phyloP scores from a whole-genome alignment of 1,140 invertebrate genomes.

The Ectropis grisescens region DNA sequence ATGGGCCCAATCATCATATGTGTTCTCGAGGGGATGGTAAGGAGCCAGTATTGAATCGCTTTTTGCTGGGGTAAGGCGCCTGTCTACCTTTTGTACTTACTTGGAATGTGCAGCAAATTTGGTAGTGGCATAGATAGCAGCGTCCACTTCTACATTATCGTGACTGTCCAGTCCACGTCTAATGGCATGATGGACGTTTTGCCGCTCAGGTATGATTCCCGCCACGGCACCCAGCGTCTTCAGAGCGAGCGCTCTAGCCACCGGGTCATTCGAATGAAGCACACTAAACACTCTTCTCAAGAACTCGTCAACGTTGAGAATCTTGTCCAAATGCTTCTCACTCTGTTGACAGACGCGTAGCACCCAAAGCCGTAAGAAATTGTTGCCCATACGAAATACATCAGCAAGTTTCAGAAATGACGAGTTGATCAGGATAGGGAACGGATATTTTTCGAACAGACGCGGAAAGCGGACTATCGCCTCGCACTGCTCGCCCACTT shows the following conservation, averaged over 20 bases:
- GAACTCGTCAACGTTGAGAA: slow-evolving; percentile 96
- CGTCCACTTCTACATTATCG: slow-evolving; percentile 95
- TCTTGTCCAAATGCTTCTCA: slow-evolving; percentile 97
- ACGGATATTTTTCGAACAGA: slow-evolving; percentile 97
- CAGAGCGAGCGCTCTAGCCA: slow-evolving; percentile 91
- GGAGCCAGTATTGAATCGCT: too few species aligned
- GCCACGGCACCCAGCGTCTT: slow-evolving; percentile 93
- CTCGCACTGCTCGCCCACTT: slow-evolving; percentile 96
- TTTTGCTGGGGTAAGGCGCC: too few species aligned
- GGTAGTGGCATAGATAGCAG: slow-evolving; percentile 94
- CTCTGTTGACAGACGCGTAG: slow-evolving; percentile 94
- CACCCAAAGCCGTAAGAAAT: slow-evolving; percentile 95
- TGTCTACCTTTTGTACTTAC: too few species aligned
- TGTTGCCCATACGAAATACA: slow-evolving; percentile 93
- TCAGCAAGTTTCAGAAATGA: slow-evolving; percentile 95
- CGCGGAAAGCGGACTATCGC: slow-evolving; percentile 95
- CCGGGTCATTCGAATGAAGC: slow-evolving; percentile 96
- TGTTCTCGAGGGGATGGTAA: too few species aligned
- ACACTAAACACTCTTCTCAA: slow-evolving; percentile 94
- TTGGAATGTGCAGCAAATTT: slow-evolving; percentile 94
- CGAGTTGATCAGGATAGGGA: slow-evolving; percentile 97
- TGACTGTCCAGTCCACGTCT: slow-evolving; percentile 92
- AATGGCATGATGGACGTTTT: slow-evolving; percentile 96
- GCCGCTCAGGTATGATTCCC: slow-evolving; percentile 91
- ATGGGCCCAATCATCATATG: too few species aligned